A percentile compares a stretch with the other conserved stretches of the same genome.
phyloP scores from a whole-genome alignment of 2,113 vertebrate genomes.

The Eulemur macaco region DNA sequence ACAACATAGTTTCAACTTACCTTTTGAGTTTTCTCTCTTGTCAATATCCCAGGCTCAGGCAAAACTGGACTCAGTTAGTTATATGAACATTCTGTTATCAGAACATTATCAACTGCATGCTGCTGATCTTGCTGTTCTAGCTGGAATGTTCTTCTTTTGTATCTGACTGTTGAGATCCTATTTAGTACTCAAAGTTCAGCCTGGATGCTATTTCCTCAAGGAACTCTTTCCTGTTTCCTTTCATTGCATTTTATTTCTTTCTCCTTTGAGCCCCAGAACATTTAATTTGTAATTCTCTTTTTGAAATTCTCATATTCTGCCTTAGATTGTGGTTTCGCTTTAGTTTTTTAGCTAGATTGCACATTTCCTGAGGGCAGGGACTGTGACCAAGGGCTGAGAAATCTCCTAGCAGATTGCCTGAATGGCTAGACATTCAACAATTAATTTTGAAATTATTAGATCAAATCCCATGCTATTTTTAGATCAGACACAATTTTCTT shows the following conservation, averaged over 20 bases:
- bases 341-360: not conserved
- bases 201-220: not conserved
- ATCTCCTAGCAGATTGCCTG: not conserved
- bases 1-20: not conserved
- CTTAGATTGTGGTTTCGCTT: not conserved
- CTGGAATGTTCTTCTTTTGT: not conserved
- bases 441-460: conserved; percentile 34
- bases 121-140: not conserved
- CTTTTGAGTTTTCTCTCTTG: not conserved
- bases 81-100: not conserved
- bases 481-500: not conserved
- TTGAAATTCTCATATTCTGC: not conserved
- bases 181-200: not conserved
- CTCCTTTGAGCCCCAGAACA: not conserved
- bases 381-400: not conserved
- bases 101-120: not conserved
- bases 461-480: conserved; percentile 1
- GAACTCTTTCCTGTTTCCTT: not conserved
- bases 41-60: not conserved
- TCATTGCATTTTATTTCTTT: conserved; percentile 23
- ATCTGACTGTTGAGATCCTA: not conserved
- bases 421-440: not conserved
- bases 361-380: not conserved
- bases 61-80: not conserved
- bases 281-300: not conserved